A percentile compares a stretch with the other conserved stretches of the same genome.
Conservation (phyloP, 2,113 vertebrate species). For the Pseudorhombus dupliciocellatus region DNA sequence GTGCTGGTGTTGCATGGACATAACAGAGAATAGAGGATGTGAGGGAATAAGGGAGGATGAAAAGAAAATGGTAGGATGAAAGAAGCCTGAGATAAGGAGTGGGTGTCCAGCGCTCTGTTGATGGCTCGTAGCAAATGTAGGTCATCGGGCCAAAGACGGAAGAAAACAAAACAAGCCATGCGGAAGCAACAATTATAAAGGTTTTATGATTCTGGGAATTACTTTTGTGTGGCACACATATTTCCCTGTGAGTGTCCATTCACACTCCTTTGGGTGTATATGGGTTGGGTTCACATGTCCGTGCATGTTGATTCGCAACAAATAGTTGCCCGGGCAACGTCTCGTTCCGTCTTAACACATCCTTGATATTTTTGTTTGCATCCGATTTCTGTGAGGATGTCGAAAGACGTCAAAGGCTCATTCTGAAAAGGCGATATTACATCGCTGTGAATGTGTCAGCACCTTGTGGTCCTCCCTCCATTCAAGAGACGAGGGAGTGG, state of each 20-base stretch:
- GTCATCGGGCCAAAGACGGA: conserved; percentile 49
- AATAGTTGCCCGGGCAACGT: conserved; percentile 51
- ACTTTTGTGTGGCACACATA: conserved; percentile 13
- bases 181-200: neutral
- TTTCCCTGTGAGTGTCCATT: conserved; percentile 10
- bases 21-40: conserved; percentile 19
- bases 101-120: conserved; percentile 9
- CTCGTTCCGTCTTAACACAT: conserved; percentile 25
- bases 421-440: conserved; percentile 8
- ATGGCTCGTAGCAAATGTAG: conserved; percentile 45
- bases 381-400: conserved; percentile 21
- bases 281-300: conserved; percentile 68
- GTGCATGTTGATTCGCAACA: conserved; percentile 57
- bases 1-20: conserved; percentile 4
- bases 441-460: conserved; percentile 26
- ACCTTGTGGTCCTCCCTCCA: conserved; percentile 23
- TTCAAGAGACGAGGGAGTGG: conserved; percentile 53
- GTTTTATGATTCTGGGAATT: conserved; percentile 11
- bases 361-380: conserved; percentile 55
- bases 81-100: conserved; percentile 29
- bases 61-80: conserved; percentile 38
- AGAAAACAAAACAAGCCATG: conserved; percentile 15
- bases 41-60: conserved; percentile 26
- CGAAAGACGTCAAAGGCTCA: conserved; percentile 7
- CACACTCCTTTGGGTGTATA: conserved; percentile 44